Conservation (phyloP, 2,888 invertebrate species). For the Axea sp. region DNA sequence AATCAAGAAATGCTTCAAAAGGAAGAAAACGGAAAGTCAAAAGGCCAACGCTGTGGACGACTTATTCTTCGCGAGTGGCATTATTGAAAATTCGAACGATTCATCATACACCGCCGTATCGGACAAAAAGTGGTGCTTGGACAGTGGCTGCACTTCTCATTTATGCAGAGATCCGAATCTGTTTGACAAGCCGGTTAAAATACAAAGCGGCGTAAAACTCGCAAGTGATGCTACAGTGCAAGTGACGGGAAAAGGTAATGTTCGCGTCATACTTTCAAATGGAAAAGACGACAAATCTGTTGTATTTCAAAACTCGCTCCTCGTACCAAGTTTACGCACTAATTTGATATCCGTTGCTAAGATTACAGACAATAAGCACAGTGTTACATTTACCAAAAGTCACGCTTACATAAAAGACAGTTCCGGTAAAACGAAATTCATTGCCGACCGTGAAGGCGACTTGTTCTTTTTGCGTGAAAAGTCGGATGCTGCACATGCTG, state of each 20-base stretch:
- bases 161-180: constrained; percentile 15
- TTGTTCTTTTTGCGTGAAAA: background rate
- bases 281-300: background rate
- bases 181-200: background rate
- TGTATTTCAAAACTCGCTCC: constrained; percentile 52
- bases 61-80: background rate
- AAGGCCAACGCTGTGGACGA: constrained; percentile 14
- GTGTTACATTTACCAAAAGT: background rate
- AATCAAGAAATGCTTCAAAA: constrained; percentile 8
- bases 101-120: background rate
- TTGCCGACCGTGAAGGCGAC: background rate
- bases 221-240: constrained; percentile 27
- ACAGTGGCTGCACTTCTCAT: constrained; percentile 32
- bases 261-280: background rate
- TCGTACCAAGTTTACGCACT: constrained; percentile 58
- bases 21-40: constrained; percentile 4
- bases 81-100: too few relatives aligned
- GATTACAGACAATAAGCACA: too few relatives aligned
- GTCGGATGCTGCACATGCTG: background rate
- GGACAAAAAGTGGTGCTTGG: constrained; percentile 18
- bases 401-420: background rate
- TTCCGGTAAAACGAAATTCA: background rate
- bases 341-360: constrained; percentile 63
- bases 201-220: constrained; percentile 1
- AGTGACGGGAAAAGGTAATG: constrained; percentile 18